These are phyloP conservation scores for Pristionchus mayeri DNA, from an alignment of 2,888 invertebrate genomes.

Conservation along the genomic window DNA sequence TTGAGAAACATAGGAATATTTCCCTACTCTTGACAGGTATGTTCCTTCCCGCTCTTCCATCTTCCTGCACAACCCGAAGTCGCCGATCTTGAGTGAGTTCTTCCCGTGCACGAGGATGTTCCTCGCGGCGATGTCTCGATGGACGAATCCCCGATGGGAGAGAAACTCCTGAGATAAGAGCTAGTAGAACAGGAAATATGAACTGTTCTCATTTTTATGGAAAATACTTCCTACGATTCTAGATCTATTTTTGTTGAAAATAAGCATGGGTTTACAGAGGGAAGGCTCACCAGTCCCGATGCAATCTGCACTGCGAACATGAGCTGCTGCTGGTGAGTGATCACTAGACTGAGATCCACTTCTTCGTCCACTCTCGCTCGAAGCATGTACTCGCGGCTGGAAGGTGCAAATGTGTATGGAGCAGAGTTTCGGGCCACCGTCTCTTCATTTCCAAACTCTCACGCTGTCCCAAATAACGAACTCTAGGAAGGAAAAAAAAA, in stretches of 20 bases:
- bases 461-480: no score
- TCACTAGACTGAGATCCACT: neutral
- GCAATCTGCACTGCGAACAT: constrained; percentile 41
- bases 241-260: no score
- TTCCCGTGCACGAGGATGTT: constrained; percentile 25
- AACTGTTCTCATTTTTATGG: no score
- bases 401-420: no score
- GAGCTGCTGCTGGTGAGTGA: constrained; percentile 25
- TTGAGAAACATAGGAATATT: neutral
- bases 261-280: neutral
- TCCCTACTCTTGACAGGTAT: constrained; percentile 12
- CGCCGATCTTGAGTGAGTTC: constrained; percentile 10
- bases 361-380: neutral
- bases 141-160: constrained; percentile 21
- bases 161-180: neutral
- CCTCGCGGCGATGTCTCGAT: constrained; percentile 25
- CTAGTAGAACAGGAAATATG: no score
- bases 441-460: no score
- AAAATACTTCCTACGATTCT: no score
- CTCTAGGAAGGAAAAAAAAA: neutral
- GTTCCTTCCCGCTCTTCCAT: neutral
- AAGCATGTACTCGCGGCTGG: constrained; percentile 35
- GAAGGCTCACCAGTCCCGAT: neutral
- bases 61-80: constrained; percentile 41
- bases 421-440: no score